Conservation (phyloP, 2,113 vertebrate genomes). For the Eubucco bourcierii region DNA sequence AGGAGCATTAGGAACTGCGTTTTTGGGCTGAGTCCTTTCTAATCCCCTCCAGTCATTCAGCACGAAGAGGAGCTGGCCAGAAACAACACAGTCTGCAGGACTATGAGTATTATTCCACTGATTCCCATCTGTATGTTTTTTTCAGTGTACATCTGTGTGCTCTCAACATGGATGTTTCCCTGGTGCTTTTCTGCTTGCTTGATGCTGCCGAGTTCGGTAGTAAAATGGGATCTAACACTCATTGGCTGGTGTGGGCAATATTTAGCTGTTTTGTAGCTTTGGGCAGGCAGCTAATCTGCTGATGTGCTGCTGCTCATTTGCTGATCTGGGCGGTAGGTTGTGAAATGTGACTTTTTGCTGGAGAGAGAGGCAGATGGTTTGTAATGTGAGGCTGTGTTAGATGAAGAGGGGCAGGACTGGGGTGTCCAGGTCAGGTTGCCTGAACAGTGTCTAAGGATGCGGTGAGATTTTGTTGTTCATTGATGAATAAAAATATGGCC, state of each 20-base stretch:
- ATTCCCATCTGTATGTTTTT: background rate
- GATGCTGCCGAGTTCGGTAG: background rate
- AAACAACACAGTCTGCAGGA: background rate
- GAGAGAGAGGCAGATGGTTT: background rate
- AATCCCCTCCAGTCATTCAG: conserved; percentile 50
- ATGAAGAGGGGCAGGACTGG: background rate
- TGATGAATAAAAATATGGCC: conserved; percentile 10
- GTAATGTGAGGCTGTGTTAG: background rate
- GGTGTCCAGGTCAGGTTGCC: background rate
- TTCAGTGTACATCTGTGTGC: background rate
- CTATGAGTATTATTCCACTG: background rate
- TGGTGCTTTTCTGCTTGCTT: background rate
- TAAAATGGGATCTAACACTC: background rate
- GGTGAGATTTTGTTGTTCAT: background rate
- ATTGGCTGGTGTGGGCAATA: background rate
- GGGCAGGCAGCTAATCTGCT: conserved; percentile 29
- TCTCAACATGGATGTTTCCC: background rate
- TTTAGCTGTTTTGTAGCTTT: conserved; percentile 17
- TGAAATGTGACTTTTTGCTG: conserved; percentile 19
- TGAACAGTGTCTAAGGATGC: background rate
- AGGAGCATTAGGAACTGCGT: conserved; percentile 22
- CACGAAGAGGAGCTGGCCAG: background rate
- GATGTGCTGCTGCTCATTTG: conserved; percentile 11
- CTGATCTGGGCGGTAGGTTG: background rate
- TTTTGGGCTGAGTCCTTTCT: conserved; percentile 35